These are phyloP conservation scores for Carpatolechia fugitivella DNA, from an alignment of 2,888 invertebrate genomes.

Conservation along the genomic window DNA sequence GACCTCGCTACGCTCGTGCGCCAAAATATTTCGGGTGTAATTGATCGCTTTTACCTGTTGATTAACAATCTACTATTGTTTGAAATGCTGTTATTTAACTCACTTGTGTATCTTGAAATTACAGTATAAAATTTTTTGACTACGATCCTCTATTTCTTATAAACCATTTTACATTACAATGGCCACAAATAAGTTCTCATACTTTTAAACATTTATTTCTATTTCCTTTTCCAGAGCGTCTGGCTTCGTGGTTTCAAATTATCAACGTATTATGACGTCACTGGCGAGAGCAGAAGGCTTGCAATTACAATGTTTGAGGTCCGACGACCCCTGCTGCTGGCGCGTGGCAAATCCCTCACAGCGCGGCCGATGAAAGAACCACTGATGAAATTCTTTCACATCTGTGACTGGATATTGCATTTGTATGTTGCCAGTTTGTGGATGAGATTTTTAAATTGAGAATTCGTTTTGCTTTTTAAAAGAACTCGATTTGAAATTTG, in stretches of 20 bases:
- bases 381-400: conserved; percentile 39
- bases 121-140: no score
- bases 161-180: no score
- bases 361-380: conserved; percentile 28
- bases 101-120: no score
- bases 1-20: no score
- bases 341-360: conserved; percentile 30
- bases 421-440: neutral
- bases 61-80: no score
- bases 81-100: no score
- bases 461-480: no score
- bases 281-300: neutral
- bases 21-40: no score
- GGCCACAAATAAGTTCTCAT: neutral
- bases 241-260: neutral
- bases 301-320: neutral
- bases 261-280: neutral
- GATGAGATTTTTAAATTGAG: neutral
- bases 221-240: neutral
- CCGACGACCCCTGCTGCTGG: neutral
- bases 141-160: no score
- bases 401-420: conserved; percentile 35
- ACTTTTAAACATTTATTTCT: neutral
- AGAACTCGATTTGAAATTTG: no score
- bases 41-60: no score